Evolutionary conservation across 2,113 vertebrate genomes (phyloP), one percentile per base, ranked within the genome.

Genomic region (Toxotes chatareus): DNA sequence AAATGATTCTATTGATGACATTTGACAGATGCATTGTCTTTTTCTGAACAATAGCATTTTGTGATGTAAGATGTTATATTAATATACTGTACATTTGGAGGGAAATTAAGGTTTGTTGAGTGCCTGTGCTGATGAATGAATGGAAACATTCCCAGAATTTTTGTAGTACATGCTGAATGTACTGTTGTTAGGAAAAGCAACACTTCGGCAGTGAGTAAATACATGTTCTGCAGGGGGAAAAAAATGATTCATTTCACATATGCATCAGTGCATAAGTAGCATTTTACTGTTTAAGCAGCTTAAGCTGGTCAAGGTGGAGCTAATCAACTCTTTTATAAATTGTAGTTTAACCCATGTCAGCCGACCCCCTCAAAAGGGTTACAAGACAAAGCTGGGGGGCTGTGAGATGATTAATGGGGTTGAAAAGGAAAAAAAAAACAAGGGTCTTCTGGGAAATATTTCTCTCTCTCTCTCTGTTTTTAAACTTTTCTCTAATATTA

Each of bases 21-120:
- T 82, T 17, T 92, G 90, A 86, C 81, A 65, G 83, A 46, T 51
- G 14, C 31, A 84, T 87, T 88, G 82, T 90, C 73, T 70, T 57
- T 60, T 85, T 64, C 7, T 4, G 79, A 71, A 75, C 31, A 55
- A 80, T 7, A 21, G 47, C 32, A 69, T 79, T 87, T 86, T 82
- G 49, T 80, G 69, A 81, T 71, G 82, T 51, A 27, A 73, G 57
- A 83, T 79, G 65, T 63, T 53, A 49, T 69, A 67, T 86, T 76
- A 81, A 77, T 83, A 51, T 40, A 56, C 40, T 49, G 57, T 78
- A 34, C 34, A 34, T 73, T 79, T 74, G n/a, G 14, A 76, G 10
- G 16, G 49, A 56, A 85, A 53, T 42, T 46, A 60, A 55, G 7
- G 36, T 36, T 53, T 46, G 32, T 42, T 51, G 46, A 55, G 27